Percentiles rank a stretch among this genome's conserved stretches.
Conservation (phyloP, 2,797 vertebrate species). For the Rhinoraja longicauda region DNA sequence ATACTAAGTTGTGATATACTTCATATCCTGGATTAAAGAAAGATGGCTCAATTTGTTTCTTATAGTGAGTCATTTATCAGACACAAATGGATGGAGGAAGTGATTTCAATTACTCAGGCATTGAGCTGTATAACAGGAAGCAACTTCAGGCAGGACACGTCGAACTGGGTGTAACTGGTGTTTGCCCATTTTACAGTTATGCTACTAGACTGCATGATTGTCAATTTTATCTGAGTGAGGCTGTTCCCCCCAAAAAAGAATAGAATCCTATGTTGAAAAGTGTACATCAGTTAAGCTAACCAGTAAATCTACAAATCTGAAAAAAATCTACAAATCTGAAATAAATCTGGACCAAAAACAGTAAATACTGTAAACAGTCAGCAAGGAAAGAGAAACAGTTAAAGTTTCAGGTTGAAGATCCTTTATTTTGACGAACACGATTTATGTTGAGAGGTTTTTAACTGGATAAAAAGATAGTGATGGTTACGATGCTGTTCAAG, state of each 20-base stretch:
- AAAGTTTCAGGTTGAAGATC: neutral
- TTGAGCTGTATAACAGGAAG: slow-evolving; percentile 11
- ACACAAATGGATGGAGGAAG: neutral
- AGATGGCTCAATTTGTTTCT: neutral
- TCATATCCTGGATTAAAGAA: neutral
- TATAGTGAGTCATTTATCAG: neutral
- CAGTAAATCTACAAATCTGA: neutral
- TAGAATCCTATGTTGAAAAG: too few relatives aligned
- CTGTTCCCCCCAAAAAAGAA: neutral
- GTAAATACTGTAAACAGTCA: too few relatives aligned
- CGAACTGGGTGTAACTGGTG: neutral
- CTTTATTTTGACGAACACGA: too few relatives aligned
- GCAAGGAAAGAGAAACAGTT: neutral
- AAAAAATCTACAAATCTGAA: too few relatives aligned
- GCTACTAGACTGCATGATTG: neutral
- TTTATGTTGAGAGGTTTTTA: too few relatives aligned
- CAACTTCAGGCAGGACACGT: neutral
- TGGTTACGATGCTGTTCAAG: too few relatives aligned
- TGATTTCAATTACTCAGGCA: neutral
- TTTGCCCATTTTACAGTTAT: slow-evolving; percentile 1
- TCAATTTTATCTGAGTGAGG: neutral
- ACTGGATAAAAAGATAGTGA: too few relatives aligned
- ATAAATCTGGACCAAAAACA: too few relatives aligned
- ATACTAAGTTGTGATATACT: neutral
- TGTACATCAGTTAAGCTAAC: too few relatives aligned